A percentile compares a stretch with the other conserved stretches of the same genome.
Conservation (phyloP, 2,888 invertebrate species). For the Resseliella maxima region DNA sequence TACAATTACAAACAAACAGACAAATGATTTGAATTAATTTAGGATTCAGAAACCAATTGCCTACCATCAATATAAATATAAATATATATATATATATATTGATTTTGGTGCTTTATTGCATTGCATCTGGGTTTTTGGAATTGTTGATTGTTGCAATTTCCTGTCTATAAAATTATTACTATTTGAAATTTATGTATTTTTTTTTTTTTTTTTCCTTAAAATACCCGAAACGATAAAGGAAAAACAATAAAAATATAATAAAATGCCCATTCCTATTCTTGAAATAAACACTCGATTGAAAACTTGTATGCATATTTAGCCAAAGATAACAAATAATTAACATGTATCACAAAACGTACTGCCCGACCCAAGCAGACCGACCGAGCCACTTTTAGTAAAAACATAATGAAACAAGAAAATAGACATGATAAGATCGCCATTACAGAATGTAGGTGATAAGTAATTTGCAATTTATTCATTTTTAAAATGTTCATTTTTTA, state of each 20-base stretch:
- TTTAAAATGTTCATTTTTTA: neutral
- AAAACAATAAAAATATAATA: neutral
- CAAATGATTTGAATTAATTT: no score
- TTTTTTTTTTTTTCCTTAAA: no score
- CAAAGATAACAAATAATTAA: slow-evolving; percentile 42
- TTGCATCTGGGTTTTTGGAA: no score
- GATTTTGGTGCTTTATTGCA: no score
- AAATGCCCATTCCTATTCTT: neutral
- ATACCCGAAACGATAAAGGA: no score
- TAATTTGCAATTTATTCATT: no score
- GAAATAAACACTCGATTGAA: neutral
- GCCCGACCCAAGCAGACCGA: neutral
- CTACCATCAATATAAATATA: no score
- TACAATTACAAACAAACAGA: neutral
- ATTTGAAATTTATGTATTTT: no score
- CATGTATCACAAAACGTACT: slow-evolving; percentile 27
- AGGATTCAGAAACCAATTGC: no score
- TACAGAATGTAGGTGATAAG: slow-evolving; percentile 22
- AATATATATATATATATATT: no score
- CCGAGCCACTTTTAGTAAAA: slow-evolving; percentile 23
- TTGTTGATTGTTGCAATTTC: no score
- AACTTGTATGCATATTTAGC: slow-evolving; percentile 31
- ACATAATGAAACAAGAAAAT: neutral
- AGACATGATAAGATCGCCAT: slow-evolving; percentile 32
- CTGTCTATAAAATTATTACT: no score